These are phyloP conservation scores for Halcyon smyrnensis DNA, from an alignment of 2,797 vertebrate species.

Conservation along the genomic window DNA sequence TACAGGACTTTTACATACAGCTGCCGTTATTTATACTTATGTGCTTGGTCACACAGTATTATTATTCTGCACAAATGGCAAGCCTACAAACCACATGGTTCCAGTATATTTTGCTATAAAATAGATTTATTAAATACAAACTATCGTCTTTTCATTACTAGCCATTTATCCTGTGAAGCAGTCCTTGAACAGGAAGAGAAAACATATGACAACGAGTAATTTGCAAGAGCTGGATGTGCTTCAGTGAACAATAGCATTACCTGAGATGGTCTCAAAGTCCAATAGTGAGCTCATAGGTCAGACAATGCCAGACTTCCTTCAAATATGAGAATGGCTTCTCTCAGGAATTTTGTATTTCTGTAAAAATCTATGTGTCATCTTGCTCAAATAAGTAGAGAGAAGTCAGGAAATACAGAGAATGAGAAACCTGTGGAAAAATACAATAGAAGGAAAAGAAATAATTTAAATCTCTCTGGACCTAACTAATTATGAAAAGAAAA, in stretches of 20 bases:
- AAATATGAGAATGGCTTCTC: slow-evolving; percentile 30
- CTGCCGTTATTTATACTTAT: background rate
- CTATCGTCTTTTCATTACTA: slow-evolving; percentile 69
- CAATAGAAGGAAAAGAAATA: background rate
- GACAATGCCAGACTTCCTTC: slow-evolving; percentile 20
- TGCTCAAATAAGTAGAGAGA: background rate
- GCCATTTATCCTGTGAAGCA: slow-evolving; percentile 66
- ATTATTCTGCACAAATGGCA: slow-evolving; percentile 3
- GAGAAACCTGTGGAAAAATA: slow-evolving; percentile 18
- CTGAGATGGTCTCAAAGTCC: slow-evolving; percentile 38
- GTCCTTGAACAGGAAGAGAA: slow-evolving; percentile 65
- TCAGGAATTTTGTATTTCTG: slow-evolving; percentile 25
- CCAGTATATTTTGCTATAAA: slow-evolving; percentile 50
- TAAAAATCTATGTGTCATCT: background rate
- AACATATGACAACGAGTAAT: slow-evolving; percentile 66
- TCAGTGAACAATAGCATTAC: slow-evolving; percentile 69
- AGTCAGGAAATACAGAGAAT: background rate
- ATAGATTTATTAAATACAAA: slow-evolving; percentile 71
- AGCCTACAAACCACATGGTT: slow-evolving; percentile 40
- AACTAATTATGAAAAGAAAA: slow-evolving; percentile 39
- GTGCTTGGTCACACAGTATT: slow-evolving; percentile 24
- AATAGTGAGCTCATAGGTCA: slow-evolving; percentile 58
- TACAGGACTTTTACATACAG: background rate
- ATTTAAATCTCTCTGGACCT: slow-evolving; percentile 7
- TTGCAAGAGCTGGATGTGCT: slow-evolving; percentile 68